Conservation (phyloP, 2,888 invertebrate genomes). For the Carcina quercana region DNA sequence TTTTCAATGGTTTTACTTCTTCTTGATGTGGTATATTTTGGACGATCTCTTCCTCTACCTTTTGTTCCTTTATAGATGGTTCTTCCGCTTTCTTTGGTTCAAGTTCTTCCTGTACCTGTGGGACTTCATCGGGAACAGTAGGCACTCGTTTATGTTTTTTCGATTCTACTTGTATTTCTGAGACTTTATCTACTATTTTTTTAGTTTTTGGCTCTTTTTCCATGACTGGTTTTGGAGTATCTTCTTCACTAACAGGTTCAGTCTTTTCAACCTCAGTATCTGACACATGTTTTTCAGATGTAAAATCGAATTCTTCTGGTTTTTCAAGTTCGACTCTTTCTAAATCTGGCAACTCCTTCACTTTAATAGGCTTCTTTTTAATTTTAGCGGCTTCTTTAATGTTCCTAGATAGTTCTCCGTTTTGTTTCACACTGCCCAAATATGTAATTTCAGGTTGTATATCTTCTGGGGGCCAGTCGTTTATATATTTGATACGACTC, state of each 20-base stretch:
- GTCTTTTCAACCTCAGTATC: constrained; percentile 6
- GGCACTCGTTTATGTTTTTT: background rate
- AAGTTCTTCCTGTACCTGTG: background rate
- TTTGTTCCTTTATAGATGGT: background rate
- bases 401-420: constrained; percentile 80
- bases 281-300: constrained; percentile 25
- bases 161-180: background rate
- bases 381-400: constrained; percentile 79
- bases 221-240: background rate
- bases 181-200: background rate
- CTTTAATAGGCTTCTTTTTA: constrained; percentile 72
- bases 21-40: too few species aligned
- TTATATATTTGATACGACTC: constrained; percentile 77
- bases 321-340: constrained; percentile 70
- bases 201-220: background rate
- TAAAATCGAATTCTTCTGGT: constrained; percentile 38
- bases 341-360: constrained; percentile 64
- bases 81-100: background rate
- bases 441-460: constrained; percentile 65
- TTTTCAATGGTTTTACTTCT: background rate
- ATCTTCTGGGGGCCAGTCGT: constrained; percentile 77
- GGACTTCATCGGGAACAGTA: background rate
- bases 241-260: background rate
- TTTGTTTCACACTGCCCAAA: constrained; percentile 73
- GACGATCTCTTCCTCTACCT: background rate